Percentiles rank a stretch among this genome's conserved stretches.
These are phyloP conservation scores for Strix occidentalis DNA, from an alignment of 2,797 vertebrate species.

Conservation along the genomic window DNA sequence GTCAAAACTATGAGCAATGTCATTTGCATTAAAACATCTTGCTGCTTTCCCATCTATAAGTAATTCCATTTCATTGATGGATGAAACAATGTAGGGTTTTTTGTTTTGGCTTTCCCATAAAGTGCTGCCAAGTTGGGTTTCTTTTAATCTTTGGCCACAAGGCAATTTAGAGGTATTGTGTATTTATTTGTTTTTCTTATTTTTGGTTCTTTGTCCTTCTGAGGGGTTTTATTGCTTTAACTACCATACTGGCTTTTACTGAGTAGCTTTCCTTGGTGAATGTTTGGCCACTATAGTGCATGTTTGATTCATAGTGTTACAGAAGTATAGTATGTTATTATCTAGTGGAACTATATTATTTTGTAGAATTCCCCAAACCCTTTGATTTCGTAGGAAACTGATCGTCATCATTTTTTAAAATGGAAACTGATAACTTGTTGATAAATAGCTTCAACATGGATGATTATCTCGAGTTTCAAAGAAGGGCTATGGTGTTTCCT, in stretches of 20 bases:
- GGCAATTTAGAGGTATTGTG: not conserved
- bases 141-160: not conserved
- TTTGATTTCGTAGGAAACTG: not conserved
- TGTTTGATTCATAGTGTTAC: not conserved
- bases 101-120: not conserved
- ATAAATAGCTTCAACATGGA: not conserved
- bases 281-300: not conserved
- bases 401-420: not conserved
- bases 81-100: not conserved
- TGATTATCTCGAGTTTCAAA: not conserved
- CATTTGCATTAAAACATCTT: not conserved
- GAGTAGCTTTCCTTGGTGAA: not conserved
- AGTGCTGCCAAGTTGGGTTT: not conserved
- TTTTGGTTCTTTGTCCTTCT: not conserved
- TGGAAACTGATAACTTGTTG: not conserved
- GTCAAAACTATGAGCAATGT: not conserved
- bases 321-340: not conserved
- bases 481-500: not conserved
- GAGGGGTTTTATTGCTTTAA: not conserved
- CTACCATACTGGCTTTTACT: not conserved
- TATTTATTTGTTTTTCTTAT: not conserved
- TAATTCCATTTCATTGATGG: not conserved
- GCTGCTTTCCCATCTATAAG: not conserved
- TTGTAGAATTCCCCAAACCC: not conserved
- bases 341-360: not conserved